Conservation (phyloP, 2,888 invertebrate species). For the Muscina levida region DNA sequence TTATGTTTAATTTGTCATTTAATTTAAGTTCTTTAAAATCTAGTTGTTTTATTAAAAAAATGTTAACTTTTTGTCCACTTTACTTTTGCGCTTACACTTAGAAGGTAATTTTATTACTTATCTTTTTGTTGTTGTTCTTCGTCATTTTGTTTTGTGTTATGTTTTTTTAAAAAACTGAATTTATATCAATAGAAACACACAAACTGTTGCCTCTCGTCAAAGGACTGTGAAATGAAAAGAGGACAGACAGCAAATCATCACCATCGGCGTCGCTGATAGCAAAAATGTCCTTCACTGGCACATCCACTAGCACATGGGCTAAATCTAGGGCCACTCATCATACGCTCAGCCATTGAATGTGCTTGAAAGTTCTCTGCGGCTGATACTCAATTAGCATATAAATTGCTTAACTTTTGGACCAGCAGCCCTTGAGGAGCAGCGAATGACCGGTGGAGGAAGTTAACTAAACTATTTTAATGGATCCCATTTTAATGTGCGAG, state of each 20-base stretch:
- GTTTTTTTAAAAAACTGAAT: no score
- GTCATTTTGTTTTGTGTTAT: conserved; percentile 21
- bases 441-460: neutral
- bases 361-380: no score
- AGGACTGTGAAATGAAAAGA: no score
- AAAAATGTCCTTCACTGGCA: no score
- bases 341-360: no score
- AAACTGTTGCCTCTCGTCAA: no score
- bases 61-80: conserved; percentile 78
- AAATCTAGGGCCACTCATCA: no score
- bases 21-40: conserved; percentile 69
- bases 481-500: conserved; percentile 45
- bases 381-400: conserved; percentile 45
- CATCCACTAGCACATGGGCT: no score
- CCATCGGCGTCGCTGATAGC: no score
- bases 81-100: conserved; percentile 75
- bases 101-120: conserved; percentile 64
- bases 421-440: no score
- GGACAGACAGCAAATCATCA: neutral
- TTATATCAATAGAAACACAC: neutral
- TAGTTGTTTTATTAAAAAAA: conserved; percentile 74
- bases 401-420: conserved; percentile 8
- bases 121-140: conserved; percentile 35
- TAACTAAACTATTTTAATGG: conserved; percentile 56
- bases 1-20: conserved; percentile 24